These are phyloP conservation scores for Petrocephalus zakoni DNA, from an alignment of 2,113 vertebrate genomes.

Conservation along the genomic window DNA sequence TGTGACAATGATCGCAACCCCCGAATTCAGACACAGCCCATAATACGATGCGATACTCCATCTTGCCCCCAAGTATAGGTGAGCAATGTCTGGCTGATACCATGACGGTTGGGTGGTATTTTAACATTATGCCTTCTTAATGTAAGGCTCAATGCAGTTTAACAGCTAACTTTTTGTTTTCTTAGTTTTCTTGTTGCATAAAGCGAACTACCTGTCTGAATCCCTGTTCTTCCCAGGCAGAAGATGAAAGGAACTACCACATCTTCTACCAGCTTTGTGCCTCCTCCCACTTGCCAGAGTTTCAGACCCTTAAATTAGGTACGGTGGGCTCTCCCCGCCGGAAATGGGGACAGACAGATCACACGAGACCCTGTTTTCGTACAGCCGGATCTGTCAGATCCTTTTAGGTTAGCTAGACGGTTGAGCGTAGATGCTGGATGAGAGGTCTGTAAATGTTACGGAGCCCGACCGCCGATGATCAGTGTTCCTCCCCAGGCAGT, in stretches of 20 bases:
- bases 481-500: slow-evolving; percentile 56
- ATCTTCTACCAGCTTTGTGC: slow-evolving; percentile 98
- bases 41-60: background rate
- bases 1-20: background rate
- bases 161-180: background rate
- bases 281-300: slow-evolving; percentile 81
- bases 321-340: slow-evolving; percentile 25
- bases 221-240: slow-evolving; percentile 63
- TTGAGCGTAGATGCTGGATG: background rate
- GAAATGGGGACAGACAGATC: background rate
- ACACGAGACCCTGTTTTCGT: background rate
- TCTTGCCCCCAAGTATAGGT: background rate
- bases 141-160: background rate
- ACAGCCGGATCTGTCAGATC: background rate
- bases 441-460: background rate
- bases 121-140: background rate
- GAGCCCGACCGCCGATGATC: background rate
- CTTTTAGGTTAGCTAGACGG: background rate
- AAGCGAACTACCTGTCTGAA: background rate
- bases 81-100: background rate
- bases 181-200: background rate
- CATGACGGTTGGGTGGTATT: background rate
- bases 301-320: slow-evolving; percentile 83
- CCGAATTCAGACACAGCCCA: background rate
- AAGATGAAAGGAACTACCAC: slow-evolving; percentile 96